Conservation (phyloP, 2,113 vertebrate genomes). For the Cettia cetti region DNA sequence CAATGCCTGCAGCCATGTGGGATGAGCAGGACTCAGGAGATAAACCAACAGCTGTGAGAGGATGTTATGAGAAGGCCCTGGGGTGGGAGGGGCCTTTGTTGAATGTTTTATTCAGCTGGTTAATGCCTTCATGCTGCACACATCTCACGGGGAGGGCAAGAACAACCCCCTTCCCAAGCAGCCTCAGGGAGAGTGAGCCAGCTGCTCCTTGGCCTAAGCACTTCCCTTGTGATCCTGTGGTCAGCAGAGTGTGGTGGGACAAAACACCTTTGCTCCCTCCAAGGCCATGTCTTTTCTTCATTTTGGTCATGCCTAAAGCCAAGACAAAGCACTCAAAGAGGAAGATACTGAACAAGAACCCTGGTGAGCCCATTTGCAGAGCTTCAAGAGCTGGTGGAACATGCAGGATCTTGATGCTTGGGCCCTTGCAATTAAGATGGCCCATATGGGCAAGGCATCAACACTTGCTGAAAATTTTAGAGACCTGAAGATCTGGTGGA, state of each 20-base stretch:
- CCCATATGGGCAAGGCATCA: not conserved
- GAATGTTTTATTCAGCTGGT: not conserved
- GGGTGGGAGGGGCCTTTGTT: not conserved
- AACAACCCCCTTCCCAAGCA: not conserved
- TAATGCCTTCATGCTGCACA: not conserved
- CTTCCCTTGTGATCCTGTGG: not conserved
- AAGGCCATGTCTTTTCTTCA: not conserved
- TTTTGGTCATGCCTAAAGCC: not conserved
- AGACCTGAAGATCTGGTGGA: not conserved
- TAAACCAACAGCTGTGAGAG: not conserved
- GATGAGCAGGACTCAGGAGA: not conserved
- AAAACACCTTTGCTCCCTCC: not conserved
- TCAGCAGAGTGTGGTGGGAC: rapidly evolving
- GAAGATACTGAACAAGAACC: not conserved
- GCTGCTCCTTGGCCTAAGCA: not conserved
- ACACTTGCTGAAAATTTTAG: rapidly evolving
- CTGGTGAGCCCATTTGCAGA: rapidly evolving
- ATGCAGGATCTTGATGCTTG: not conserved
- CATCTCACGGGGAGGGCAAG: not conserved
- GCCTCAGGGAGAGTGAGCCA: not conserved
- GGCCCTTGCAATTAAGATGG: not conserved
- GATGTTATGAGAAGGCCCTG: not conserved
- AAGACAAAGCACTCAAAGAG: not conserved
- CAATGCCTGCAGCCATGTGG: not conserved
- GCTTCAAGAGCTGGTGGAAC: not conserved